Percentiles rank a stretch among this genome's conserved stretches.
phyloP scores from a whole-genome alignment of 1,140 invertebrate genomes.

The Nephila pilipes region DNA sequence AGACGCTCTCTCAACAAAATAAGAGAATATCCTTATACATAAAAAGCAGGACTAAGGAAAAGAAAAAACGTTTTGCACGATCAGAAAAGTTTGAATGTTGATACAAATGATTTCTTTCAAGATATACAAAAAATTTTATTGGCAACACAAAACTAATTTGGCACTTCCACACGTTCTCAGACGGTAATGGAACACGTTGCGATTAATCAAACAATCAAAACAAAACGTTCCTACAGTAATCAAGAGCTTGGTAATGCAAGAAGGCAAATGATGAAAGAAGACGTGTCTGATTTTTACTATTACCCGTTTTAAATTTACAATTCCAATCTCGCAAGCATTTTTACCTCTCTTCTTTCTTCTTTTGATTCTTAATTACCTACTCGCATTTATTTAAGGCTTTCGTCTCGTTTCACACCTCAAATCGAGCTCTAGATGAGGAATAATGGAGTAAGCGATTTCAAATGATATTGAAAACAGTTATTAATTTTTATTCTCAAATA shows the following conservation, averaged over 20 bases:
- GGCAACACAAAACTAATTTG: constrained; percentile 19
- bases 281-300: constrained; percentile 56
- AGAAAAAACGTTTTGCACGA: neutral
- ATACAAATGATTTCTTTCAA: constrained; percentile 24
- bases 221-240: neutral
- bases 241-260: constrained; percentile 12
- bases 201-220: constrained; percentile 40
- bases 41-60: neutral
- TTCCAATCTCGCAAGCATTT: constrained; percentile 62
- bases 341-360: constrained; percentile 40
- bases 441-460: neutral
- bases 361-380: constrained; percentile 51
- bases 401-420: constrained; percentile 5
- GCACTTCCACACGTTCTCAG: neutral
- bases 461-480: too few species aligned
- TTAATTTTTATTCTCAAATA: too few species aligned
- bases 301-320: constrained; percentile 60
- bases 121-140: constrained; percentile 14
- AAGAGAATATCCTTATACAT: neutral
- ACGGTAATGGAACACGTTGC: constrained; percentile 15
- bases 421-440: neutral
- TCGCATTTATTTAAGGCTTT: constrained; percentile 7
- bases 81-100: neutral
- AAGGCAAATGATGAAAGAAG: constrained; percentile 30
- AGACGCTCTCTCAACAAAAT: neutral